Conservation (phyloP, 2,113 vertebrate species). For the Aptenodytes patagonicus region DNA sequence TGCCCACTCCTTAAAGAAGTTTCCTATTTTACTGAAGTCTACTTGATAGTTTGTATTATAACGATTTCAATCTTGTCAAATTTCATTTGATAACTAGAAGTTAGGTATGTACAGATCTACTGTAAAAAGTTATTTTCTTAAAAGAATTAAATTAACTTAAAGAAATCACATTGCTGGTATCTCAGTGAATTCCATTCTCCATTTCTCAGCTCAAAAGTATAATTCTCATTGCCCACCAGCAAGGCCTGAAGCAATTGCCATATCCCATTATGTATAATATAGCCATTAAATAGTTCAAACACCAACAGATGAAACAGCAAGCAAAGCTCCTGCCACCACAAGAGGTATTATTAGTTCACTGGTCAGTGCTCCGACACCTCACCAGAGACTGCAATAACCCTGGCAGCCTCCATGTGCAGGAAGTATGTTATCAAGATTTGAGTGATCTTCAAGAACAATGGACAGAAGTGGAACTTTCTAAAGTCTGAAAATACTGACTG, state of each 20-base stretch:
- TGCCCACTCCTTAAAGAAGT: not conserved
- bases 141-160: not conserved
- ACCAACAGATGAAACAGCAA: not conserved
- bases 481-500: not conserved
- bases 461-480: not conserved
- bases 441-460: not conserved
- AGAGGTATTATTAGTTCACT: not conserved
- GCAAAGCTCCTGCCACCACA: not conserved
- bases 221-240: not conserved
- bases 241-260: not conserved
- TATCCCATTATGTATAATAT: not conserved
- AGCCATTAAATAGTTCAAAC: not conserved
- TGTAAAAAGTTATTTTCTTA: not conserved
- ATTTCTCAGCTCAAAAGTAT: not conserved
- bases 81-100: not conserved
- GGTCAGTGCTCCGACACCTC: fast-evolving
- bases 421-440: not conserved
- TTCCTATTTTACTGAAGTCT: not conserved
- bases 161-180: not conserved
- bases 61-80: not conserved
- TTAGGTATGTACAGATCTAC: not conserved
- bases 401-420: not conserved
- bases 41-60: not conserved
- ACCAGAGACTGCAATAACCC: not conserved
- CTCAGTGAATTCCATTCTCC: not conserved